Evolutionary conservation across 2,797 vertebrate genomes (phyloP).

Genomic region (Gadopsis bispinosus): DNA sequence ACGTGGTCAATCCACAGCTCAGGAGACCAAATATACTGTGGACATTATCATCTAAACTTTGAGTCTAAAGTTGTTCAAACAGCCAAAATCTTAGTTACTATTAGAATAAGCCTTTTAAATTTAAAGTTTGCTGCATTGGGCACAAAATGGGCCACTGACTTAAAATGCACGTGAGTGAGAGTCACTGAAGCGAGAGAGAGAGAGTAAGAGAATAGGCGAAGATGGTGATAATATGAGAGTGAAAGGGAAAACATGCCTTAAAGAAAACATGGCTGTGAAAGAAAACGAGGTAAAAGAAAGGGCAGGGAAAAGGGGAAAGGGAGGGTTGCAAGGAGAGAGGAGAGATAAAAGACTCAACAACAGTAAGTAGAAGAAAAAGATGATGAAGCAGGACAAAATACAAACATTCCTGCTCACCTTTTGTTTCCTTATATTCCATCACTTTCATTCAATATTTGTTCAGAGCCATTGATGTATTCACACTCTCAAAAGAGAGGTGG

Average conservation of each 20-base stretch:
- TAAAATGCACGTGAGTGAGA: background rate
- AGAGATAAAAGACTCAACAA: constrained; percentile 8
- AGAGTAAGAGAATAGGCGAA: background rate
- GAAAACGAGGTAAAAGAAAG: constrained; percentile 30
- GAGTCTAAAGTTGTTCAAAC: background rate
- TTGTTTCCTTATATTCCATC: constrained; percentile 2
- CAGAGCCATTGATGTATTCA: background rate
- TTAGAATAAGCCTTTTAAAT: background rate
- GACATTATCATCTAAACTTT: background rate
- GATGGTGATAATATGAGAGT: constrained; percentile 9
- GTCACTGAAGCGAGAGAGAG: background rate
- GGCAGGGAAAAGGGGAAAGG: background rate
- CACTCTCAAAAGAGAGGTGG: background rate
- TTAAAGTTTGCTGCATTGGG: background rate
- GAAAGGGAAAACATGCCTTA: background rate
- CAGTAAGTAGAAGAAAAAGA: background rate
- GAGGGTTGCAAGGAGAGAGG: background rate
- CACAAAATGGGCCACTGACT: background rate
- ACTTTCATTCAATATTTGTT: constrained; percentile 12
- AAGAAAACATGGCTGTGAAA: constrained; percentile 19
- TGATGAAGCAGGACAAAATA: constrained; percentile 18
- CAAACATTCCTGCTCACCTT: background rate
- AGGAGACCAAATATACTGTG: background rate
- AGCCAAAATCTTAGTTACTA: background rate
- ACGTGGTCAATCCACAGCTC: background rate